Base-by-base conservation (phyloP, 1,140 invertebrate species). In the Bombus soroeensis region DNA sequence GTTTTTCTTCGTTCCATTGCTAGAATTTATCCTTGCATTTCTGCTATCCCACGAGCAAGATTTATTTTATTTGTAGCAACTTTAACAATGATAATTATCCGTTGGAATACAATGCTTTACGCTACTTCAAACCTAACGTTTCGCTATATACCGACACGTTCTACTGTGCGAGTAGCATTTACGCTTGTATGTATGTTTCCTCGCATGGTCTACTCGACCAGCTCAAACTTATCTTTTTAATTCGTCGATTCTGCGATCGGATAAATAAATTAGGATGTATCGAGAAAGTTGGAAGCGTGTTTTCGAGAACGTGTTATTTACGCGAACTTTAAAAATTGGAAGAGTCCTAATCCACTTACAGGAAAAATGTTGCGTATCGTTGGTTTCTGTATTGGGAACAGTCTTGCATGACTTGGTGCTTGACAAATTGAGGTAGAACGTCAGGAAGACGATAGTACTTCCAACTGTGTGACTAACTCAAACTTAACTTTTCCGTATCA, bases 241-340 rank as follows among this genome's bases (percentile, higher is more conserved):
- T 3, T 4, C 6, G 4, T 25, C 2, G n/a, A 43, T 43, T 9
- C 10, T 6, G 10, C 3, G 3, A 34, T 18, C 12, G 22, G 53
- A 25, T 28, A 39, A 77, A 41, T 28, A 39, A n/a, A 41, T 77
- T 28, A 18, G 5, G 1, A 10, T 6, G 41, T 34, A 74, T n/a
- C 5, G 71, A 43, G 34, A 43, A 66, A 70, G 22, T 68, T 74
- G 47, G 18, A 3, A 80, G 13, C 25, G 22, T 25, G 53, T 57
- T 70, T 34, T 28, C 57, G 4, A 13, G 74, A 37, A 41, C 41
- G n/a, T 37, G 34, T 74, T 75, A 82, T 79, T 87, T 75, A 71
- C 57, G 64, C 10, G 18, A 22, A 53, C 47, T 22, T 62, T 28
- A 37, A 62, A 79, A 73, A 43, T 78, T 47, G 53, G 18, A 43